Percentiles rank a stretch among this genome's conserved stretches.
Conservation (phyloP, 2,797 vertebrate genomes). For the Clarias platycephalus region DNA sequence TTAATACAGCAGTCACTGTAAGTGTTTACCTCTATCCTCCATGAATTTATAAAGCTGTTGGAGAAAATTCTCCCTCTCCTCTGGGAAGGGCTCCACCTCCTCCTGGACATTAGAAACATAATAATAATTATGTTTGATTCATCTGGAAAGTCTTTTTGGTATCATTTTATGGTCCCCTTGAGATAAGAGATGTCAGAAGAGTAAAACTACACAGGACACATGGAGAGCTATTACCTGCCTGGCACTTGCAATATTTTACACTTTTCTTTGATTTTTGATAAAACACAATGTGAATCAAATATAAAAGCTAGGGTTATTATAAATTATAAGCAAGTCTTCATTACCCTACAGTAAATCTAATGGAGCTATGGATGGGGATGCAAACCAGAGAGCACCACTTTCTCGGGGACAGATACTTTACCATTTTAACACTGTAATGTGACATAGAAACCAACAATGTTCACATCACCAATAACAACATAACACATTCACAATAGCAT, state of each 20-base stretch:
- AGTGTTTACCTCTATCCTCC: slow-evolving; percentile 77
- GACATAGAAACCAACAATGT: not conserved
- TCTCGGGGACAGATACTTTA: not conserved
- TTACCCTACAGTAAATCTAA: not conserved
- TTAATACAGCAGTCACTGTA: not conserved
- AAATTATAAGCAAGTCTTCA: not conserved
- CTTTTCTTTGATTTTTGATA: not conserved
- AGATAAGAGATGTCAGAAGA: not conserved
- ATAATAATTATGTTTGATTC: not conserved
- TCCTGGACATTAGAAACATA: slow-evolving; percentile 66
- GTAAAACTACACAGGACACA: not conserved
- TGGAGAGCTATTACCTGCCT: not conserved
- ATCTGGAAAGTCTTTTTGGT: not conserved
- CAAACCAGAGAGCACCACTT: not conserved
- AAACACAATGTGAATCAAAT: not conserved
- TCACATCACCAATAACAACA: too few species aligned
- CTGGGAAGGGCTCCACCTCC: slow-evolving; percentile 79
- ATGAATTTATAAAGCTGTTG: slow-evolving; percentile 85
- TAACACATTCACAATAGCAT: not conserved
- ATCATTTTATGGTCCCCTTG: not conserved
- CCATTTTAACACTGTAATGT: not conserved
- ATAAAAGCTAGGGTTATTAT: not conserved
- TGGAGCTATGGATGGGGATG: not conserved
- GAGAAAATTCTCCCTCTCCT: slow-evolving; percentile 79
- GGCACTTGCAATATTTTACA: not conserved